phyloP scores from a whole-genome alignment of 2,888 invertebrate genomes.

The Venustoraphidia nigricollis region DNA sequence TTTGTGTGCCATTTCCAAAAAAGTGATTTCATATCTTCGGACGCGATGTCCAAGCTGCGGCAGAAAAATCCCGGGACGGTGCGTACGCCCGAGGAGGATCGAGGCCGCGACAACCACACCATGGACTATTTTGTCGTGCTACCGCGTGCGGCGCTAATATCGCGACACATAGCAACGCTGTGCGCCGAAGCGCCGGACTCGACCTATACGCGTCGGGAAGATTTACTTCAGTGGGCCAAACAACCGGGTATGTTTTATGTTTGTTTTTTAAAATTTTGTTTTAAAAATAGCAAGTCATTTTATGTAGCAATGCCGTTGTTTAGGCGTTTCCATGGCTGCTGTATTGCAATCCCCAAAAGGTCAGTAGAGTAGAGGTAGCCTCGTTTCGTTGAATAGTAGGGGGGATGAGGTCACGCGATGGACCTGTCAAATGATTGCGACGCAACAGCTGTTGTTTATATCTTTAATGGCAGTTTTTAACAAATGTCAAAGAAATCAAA shows the following conservation, averaged over 20 bases:
- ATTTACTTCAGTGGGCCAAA: constrained; percentile 65
- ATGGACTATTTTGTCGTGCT: constrained; percentile 70
- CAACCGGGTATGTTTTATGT: constrained; percentile 46
- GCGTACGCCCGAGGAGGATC: constrained; percentile 79
- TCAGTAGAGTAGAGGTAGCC: too few species aligned
- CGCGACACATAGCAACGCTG: constrained; percentile 55
- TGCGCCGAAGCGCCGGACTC: constrained; percentile 64
- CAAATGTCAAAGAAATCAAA: too few species aligned
- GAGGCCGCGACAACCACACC: constrained; percentile 66
- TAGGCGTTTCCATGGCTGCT: too few species aligned
- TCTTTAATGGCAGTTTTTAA: too few species aligned
- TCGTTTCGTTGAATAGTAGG: too few species aligned
- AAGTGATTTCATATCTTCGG: constrained; percentile 88
- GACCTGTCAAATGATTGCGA: too few species aligned
- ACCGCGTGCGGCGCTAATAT: constrained; percentile 49
- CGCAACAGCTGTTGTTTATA: too few species aligned
- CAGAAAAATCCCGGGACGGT: constrained; percentile 51
- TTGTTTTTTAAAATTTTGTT: not conserved
- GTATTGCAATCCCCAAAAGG: too few species aligned
- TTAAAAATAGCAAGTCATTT: too few species aligned
- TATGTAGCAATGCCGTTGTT: too few species aligned
- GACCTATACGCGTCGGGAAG: constrained; percentile 62
- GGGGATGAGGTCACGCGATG: too few species aligned
- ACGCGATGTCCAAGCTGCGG: constrained; percentile 89
- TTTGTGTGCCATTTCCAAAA: constrained; percentile 81